phyloP scores from a whole-genome alignment of 2,113 vertebrate genomes.

The Athene noctua region DNA sequence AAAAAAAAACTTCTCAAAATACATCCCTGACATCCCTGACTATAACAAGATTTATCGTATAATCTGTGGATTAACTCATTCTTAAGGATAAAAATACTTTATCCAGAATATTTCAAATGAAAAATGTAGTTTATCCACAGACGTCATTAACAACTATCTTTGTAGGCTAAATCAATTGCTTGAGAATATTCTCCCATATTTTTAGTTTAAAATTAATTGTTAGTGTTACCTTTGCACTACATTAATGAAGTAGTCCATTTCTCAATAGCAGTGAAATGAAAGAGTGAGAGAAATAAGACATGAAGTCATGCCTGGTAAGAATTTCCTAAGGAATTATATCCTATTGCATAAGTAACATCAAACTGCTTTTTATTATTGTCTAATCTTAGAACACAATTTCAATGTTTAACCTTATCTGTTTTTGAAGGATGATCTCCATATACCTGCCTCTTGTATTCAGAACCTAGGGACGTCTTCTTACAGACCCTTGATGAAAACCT shows the following conservation, averaged over 20 bases:
- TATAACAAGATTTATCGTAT: background rate
- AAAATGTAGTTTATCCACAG: background rate
- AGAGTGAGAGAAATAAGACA: background rate
- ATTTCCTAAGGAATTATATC: background rate
- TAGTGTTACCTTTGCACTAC: background rate
- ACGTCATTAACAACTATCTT: background rate
- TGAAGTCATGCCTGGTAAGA: background rate
- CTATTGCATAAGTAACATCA: background rate
- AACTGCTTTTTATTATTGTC: background rate
- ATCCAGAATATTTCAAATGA: background rate
- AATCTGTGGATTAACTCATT: background rate
- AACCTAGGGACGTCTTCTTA: background rate
- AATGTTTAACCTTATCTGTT: background rate
- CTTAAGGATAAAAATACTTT: background rate
- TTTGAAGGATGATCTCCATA: background rate
- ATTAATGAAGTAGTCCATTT: background rate
- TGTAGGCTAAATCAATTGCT: background rate
- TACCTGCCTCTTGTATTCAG: background rate
- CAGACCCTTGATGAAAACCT: too few species aligned
- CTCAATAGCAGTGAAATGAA: background rate
- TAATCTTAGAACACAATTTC: background rate
- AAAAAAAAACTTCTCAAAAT: background rate
- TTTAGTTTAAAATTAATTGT: background rate
- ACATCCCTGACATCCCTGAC: background rate
- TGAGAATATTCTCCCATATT: background rate